Evolutionary conservation across 2,113 vertebrate genomes (phyloP), one percentile per base, ranked within the genome.

Genomic region (Heliornis fulica): DNA sequence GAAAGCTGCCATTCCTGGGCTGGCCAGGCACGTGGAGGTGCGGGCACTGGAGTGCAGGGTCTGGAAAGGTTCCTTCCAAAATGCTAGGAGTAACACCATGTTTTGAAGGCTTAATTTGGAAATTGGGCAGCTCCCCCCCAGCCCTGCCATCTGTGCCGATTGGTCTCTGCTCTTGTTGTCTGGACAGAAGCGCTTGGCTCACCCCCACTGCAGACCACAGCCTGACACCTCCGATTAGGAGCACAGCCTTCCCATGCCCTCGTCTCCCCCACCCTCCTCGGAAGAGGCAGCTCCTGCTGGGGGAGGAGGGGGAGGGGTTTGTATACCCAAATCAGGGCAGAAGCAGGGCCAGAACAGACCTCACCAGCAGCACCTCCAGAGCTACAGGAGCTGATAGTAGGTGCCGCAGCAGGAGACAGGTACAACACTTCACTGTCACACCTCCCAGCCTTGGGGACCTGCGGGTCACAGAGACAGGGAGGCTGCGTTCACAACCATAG

Each of bases 91-190:
- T 89, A 64, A 51, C 21, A 64, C 56, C 0, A 1, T 81, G 61
- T 94, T 96, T 94, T 89, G 94, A 97, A 96, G 92, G 91, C 92
- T 92, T 93, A 93, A 94, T 97, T 96, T 94, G 91, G 94, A 91
- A 86, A 94, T 31, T 87, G 76, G 90, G 91, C 87, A 94, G 84
- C 38, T 5, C 31, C 40, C 89, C 85, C 51, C 63, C 10, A 1
- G 82, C 56, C 63, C 10, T 1, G 75, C 93, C 89, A 95, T 97
- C 94, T 97, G 94, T 93, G 96, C 90, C 7, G 65, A 76, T 71
- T 3, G 0, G 43, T 84, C 72, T 78, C 93, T 5, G 2, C 69
- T 78, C 91, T 83, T 10, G 2, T 87, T 93, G 84, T 87, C 81
- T 93, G 92, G 85, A 54, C 82, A 95, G 89, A 87, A 32, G 87